Evolutionary conservation across 1,140 invertebrate species (phyloP).

Genomic region (Drosophila fuyamai): DNA sequence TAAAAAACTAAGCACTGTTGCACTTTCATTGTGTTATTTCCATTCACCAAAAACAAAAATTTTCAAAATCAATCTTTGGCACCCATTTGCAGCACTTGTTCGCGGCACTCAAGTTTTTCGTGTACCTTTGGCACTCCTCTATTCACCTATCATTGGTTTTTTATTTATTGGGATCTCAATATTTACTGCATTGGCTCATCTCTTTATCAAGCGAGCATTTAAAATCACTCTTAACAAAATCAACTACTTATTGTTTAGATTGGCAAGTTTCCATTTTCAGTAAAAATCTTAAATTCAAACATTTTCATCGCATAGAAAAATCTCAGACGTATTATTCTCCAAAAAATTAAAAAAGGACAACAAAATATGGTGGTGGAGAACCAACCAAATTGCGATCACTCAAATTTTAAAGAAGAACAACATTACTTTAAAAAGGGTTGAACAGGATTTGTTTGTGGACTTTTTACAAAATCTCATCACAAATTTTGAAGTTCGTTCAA

Average conservation of each 20-base stretch:
- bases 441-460: too few relatives aligned
- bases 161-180: neutral
- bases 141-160: slow-evolving; percentile 39
- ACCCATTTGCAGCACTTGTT: slow-evolving; percentile 46
- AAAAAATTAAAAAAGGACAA: slow-evolving; percentile 26
- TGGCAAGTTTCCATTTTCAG: slow-evolving; percentile 37
- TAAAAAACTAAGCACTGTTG: slow-evolving; percentile 38
- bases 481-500: too few relatives aligned
- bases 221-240: slow-evolving; percentile 28
- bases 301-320: slow-evolving; percentile 54
- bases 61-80: slow-evolving; percentile 34
- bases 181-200: slow-evolving; percentile 23
- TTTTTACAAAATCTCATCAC: too few relatives aligned
- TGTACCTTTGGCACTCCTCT: slow-evolving; percentile 31
- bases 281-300: slow-evolving; percentile 42
- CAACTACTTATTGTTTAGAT: slow-evolving; percentile 24
- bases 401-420: too few relatives aligned
- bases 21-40: slow-evolving; percentile 44
- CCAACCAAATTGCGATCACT: neutral
- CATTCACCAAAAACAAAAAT: slow-evolving; percentile 20
- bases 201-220: slow-evolving; percentile 48
- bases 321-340: slow-evolving; percentile 9
- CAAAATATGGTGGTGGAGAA: slow-evolving; percentile 19
- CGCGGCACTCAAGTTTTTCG: slow-evolving; percentile 29
- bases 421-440: too few relatives aligned